A percentile compares a stretch with the other conserved stretches of the same genome.
phyloP scores from a whole-genome alignment of 2,888 invertebrate species.

The Orchesellides sinensis region DNA sequence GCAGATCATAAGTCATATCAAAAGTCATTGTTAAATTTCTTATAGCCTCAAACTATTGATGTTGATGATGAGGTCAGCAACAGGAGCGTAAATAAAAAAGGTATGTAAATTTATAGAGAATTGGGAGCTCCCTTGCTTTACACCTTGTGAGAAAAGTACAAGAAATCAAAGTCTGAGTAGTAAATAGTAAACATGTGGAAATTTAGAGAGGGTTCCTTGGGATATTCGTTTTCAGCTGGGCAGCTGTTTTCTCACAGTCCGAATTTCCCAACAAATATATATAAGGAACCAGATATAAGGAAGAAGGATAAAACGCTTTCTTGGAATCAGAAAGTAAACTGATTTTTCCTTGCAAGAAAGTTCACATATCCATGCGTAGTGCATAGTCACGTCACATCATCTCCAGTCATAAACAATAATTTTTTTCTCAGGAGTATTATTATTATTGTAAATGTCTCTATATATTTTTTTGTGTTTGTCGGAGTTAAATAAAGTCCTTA shows the following conservation, averaged over 20 bases:
- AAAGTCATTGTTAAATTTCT: constrained; percentile 1
- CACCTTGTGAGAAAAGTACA: too few relatives aligned
- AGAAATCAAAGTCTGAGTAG: neutral
- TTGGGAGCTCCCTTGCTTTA: neutral
- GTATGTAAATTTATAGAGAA: neutral
- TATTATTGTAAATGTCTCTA: constrained; percentile 12
- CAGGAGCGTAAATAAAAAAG: too few relatives aligned
- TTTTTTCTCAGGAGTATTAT: constrained; percentile 64
- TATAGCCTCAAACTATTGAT: neutral
- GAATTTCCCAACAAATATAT: too few relatives aligned
- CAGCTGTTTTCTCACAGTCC: constrained; percentile 65
- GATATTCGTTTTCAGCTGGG: too few relatives aligned
- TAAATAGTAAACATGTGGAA: neutral
- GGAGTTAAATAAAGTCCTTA: neutral
- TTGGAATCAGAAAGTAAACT: constrained; percentile 30
- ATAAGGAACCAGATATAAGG: too few relatives aligned
- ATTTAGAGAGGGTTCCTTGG: too few relatives aligned
- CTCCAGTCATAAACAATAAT: too few relatives aligned
- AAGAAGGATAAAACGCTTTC: constrained; percentile 31
- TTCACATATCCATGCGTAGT: constrained; percentile 1
- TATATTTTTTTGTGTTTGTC: constrained; percentile 4
- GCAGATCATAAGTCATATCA: neutral
- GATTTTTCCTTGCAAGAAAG: too few relatives aligned
- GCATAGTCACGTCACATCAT: too few relatives aligned
- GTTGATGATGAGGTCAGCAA: constrained; percentile 37